Evolutionary conservation across 2,113 vertebrate genomes (phyloP).

Genomic region (Carlito syrichta): DNA sequence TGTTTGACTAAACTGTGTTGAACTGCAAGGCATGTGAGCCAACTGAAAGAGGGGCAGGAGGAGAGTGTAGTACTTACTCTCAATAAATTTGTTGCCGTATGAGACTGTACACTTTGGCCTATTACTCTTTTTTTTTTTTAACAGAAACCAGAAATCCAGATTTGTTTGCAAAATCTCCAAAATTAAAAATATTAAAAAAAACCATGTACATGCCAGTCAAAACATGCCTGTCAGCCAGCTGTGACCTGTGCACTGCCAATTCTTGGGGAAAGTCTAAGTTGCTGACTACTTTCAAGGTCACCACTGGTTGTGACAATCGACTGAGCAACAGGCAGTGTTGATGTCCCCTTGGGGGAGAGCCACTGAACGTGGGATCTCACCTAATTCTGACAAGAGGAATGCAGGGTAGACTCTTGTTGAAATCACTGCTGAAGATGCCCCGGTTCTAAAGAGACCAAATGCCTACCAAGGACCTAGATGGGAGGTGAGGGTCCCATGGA

Average conservation of each 20-base stretch:
- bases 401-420: background rate
- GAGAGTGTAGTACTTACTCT: background rate
- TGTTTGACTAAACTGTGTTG: background rate
- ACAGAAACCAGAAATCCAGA: background rate
- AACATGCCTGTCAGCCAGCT: background rate
- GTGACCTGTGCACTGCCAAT: background rate
- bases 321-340: background rate
- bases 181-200: conserved; percentile 13
- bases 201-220: background rate
- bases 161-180: background rate
- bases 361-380: background rate
- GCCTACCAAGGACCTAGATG: background rate
- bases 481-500: background rate
- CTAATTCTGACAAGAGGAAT: fast-evolving
- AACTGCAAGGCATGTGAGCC: background rate
- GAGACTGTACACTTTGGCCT: background rate
- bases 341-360: background rate
- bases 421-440: background rate
- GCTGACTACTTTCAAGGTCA: background rate
- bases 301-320: background rate
- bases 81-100: background rate
- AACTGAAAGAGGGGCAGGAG: no score
- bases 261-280: background rate
- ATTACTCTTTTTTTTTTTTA: background rate
- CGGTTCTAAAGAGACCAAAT: background rate